Base-by-base conservation (phyloP, 2,113 vertebrate species). In the Dicerorhinus sumatrensis region DNA sequence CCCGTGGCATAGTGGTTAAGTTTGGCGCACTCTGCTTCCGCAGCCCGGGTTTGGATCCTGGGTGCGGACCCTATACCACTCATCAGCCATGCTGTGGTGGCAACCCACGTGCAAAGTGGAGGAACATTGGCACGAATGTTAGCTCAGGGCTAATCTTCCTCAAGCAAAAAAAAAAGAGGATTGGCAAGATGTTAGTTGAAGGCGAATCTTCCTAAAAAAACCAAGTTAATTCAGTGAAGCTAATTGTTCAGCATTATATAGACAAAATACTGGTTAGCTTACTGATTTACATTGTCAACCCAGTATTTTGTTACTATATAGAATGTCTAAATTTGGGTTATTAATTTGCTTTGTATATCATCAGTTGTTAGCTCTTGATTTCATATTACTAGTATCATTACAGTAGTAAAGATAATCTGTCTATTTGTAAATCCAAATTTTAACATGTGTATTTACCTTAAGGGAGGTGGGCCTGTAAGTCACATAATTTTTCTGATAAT, bases 211-310 rank as follows among this genome's bases (percentile, higher is more conserved):
- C 48, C 48, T 48, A 10, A 48, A 48, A 8, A 60, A 93, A 76
- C 77, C 77, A 39, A 54, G 31, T 51, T 48, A 89, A 93, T 60
- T 56, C 5, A 62, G 21, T 86, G 21, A 91, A 92, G 54, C 23
- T 21, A 97, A 4, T 90, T 94, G 46, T 63, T 96, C 93, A 93
- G 17, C 86, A 63, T 81, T 95, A 54, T 67, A 48, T 51, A 96
- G 42, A 42, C 31, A 97, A 80, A 85, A 69, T 91, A 81, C 10
- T 93, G 11, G 25, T 96, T 82, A 39, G 17, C 20, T 93, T 91
- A 73, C 39, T 73, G 11, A 70, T 56, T 88, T 91, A 7, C 63
- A 83, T 93, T 33, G 27, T 81, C 33, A 91, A 3, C 75, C 8
- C 23, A 84, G 9, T 93, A 65, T 94, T 96, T 94, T 95, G 29